Evolutionary conservation across 2,888 invertebrate species (phyloP), one percentile per base, ranked within the genome.

Genomic region (Miltochrista miniata): DNA sequence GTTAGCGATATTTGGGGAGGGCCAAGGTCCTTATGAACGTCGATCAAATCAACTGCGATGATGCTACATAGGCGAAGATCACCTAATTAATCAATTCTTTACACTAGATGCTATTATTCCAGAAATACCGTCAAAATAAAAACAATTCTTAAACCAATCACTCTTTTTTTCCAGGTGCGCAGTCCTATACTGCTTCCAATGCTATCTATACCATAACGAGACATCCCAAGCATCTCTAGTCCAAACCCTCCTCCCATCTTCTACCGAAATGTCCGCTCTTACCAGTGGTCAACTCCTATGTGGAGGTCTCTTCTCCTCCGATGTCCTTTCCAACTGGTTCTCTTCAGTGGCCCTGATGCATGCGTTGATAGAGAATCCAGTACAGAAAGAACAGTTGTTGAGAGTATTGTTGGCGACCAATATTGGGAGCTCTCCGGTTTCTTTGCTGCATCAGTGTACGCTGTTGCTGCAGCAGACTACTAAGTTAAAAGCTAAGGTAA

Each of bases 141-240:
- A n/a, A n/a, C n/a, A n/a, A n/a, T n/a, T n/a, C n/a, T n/a, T n/a
- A n/a, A n/a, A n/a, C n/a, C n/a, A 24, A 24, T 9, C 13, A 2
- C 35, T 13, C 30, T 35, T 35, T 8, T 4, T 43, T 35, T 10
- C n/a, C 72, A 95, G 99, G 56, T 98, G 98, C 81, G 97, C 99
- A 0, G 98, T 99, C 1, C 94, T 99, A 0, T 99, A 99, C 85
- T 98, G 98, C 82, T 99, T 99, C 85, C 96, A 99, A 90, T 98
- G 98, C 80, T 99, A 96, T 82, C 91, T 99, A 8, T 97, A 96
- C 82, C 97, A 96, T 86, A 99, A 99, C 83, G 96, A 97, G 79
- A 93, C 94, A 29, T 97, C 97, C 2, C 98, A 98, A 82, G 95
- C 95, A 0, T 94, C 95, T 64, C 94, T 99, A 1, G 96, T 99